Evolutionary conservation across 2,113 vertebrate genomes (phyloP), one percentile per base, ranked within the genome.

Genomic region (Chrysemys picta): DNA sequence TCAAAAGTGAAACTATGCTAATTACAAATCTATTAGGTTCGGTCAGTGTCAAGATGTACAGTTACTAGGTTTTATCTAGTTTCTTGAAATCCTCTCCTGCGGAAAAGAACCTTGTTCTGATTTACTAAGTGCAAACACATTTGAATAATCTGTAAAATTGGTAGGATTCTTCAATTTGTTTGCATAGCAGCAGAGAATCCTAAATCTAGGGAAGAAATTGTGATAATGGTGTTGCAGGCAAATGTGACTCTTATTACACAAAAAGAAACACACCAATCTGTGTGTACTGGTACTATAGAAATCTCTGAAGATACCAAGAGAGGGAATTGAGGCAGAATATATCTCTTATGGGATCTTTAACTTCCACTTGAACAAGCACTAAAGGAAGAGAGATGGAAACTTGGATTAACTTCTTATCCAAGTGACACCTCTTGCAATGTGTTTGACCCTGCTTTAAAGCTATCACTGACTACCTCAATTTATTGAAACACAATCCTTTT

Each of bases 381-480:
- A 95, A 96, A 97, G 87, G 79, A 93, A 95, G 80, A 94, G 91
- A 97, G 96, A 89, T 96, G 93, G 94, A 97, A 97, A 93, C 94
- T 87, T 84, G 96, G 96, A 97, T 97, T 96, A 96, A 94, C 94
- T 97, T 95, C 92, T 97, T 95, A 96, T 95, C 88, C 94, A 85
- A 97, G 88, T 94, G 96, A 97, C 97, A 96, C 94, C 47, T 96
- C 94, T 97, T 3, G 91, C 96, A 96, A 95, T 96, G 96, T 95
- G 97, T 97, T 96, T 98, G 97, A 97, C 97, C 97, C 96, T 95
- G 92, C 93, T 97, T 96, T 95, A 96, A 95, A 96, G 94, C 96
- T 98, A 96, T 97, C 97, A 97, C 91, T 27, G 50, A 87, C 91
- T 95, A 93, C 83, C 93, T 94, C 97, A 95, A 97, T 97, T 96